Base-by-base conservation (phyloP, 2,888 invertebrate species). In the Oscheius sp. region DNA sequence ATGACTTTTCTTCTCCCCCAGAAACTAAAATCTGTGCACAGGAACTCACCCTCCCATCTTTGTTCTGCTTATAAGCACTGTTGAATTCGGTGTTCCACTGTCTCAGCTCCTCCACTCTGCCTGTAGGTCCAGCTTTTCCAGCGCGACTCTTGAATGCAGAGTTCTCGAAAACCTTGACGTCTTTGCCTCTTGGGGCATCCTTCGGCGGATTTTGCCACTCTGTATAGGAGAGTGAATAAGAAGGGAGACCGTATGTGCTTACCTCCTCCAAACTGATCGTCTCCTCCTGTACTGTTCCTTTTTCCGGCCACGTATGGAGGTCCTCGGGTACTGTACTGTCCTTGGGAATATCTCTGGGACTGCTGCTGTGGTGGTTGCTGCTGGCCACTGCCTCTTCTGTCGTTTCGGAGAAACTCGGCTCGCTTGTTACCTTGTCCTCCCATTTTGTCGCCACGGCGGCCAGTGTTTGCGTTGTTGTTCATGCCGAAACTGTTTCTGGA, bases 331-430 rank as follows among this genome's bases (percentile, higher is more conserved):
- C 29, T 62, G 37, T 63, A 50, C 21, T 51, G 32, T 21, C 29
- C 58, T 51, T 65, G 66, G 11, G 53, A 9, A 29, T 42, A 58
- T 32, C 70, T 35, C 29, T 35, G 33, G 21, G 9, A 9, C 21
- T 55, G 53, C 32, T 65, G 65, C 32, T 65, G 42, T 10, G n/a
- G 33, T n/a, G 37, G 71, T 47, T 29, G 42, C 35, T 72, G 59
- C 21, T 55, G 57, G 3, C 70, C 70, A 35, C 70, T 70, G 29
- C 70, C 58, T 35, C 70, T 70, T 71, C 78, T 76, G 35, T 70
- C 75, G 29, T 57, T 55, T 47, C 71, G 63, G n/a, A 81, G 68
- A 3, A 72, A 77, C n/a, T 81, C 81, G 9, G 81, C 79, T 58
- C 81, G 47, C 2, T 75, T 63, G 60, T 81, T 81, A 1, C 63